Percentiles rank a stretch among this genome's conserved stretches.
These are phyloP conservation scores for Falcunculus frontatus DNA, from an alignment of 2,113 vertebrate species.

Conservation along the genomic window DNA sequence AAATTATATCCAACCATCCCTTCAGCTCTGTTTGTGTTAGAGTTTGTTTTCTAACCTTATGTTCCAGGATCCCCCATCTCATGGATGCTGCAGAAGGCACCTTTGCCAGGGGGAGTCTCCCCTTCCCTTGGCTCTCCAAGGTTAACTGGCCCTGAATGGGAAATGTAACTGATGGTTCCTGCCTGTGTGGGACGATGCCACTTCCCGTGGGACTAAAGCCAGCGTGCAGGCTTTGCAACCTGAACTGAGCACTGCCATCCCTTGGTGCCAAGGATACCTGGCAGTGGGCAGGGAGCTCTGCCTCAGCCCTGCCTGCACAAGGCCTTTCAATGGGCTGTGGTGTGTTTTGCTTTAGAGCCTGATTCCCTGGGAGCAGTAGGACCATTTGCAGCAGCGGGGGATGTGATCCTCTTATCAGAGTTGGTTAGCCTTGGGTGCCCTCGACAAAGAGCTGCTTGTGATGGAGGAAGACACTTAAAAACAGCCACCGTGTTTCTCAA, in stretches of 20 bases:
- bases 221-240: neutral
- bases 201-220: neutral
- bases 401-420: neutral
- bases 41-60: neutral
- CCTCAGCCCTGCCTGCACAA: neutral
- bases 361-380: neutral
- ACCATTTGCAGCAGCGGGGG: neutral
- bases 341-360: neutral
- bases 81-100: neutral
- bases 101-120: neutral
- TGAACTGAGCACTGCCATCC: neutral
- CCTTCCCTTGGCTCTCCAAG: fast-evolving
- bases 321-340: neutral
- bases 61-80: neutral
- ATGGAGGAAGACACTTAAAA: neutral
- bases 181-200: neutral
- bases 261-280: neutral
- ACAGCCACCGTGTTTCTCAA: neutral
- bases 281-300: neutral
- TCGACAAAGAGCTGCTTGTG: neutral
- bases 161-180: neutral
- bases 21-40: neutral
- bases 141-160: neutral
- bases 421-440: neutral
- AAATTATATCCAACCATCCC: neutral